Percentiles rank a stretch among this genome's conserved stretches.
Conservation (phyloP, 1,140 invertebrate genomes). For the Caerostris extrusa region DNA sequence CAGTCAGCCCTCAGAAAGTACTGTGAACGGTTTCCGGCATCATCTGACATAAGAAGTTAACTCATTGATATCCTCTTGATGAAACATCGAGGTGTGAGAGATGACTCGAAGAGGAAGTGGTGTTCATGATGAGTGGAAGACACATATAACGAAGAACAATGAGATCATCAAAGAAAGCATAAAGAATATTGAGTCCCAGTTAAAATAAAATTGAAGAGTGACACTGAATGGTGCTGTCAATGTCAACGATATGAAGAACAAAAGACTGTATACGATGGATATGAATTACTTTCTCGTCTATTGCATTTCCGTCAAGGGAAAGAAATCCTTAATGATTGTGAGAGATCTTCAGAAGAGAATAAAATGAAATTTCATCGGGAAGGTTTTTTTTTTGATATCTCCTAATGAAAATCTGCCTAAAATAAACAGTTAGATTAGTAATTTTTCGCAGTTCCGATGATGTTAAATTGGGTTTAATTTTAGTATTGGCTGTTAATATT, state of each 20-base stretch:
- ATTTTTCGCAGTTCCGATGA: too few species aligned
- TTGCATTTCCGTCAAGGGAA: background rate
- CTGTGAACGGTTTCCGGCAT: background rate
- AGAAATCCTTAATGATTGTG: too few species aligned
- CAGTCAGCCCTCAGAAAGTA: background rate
- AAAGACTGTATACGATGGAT: background rate
- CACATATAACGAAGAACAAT: background rate
- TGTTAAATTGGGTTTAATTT: too few species aligned
- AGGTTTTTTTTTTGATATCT: too few species aligned
- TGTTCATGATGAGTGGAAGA: background rate
- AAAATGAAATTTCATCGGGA: too few species aligned
- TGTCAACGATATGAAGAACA: conserved; percentile 5
- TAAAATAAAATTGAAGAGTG: background rate
- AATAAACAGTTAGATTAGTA: too few species aligned
- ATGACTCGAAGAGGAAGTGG: background rate
- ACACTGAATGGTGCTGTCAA: conserved; percentile 13
- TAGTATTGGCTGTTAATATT: too few species aligned
- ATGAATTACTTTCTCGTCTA: background rate
- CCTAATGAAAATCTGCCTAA: too few species aligned
- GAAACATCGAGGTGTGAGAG: conserved; percentile 13
- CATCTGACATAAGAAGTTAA: background rate
- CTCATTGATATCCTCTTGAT: background rate
- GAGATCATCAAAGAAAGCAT: conserved; percentile 14
- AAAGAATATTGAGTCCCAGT: background rate
- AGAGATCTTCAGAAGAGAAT: too few species aligned